Base-by-base conservation (phyloP, 2,797 vertebrate genomes). In the Bradypodion pumilum region DNA sequence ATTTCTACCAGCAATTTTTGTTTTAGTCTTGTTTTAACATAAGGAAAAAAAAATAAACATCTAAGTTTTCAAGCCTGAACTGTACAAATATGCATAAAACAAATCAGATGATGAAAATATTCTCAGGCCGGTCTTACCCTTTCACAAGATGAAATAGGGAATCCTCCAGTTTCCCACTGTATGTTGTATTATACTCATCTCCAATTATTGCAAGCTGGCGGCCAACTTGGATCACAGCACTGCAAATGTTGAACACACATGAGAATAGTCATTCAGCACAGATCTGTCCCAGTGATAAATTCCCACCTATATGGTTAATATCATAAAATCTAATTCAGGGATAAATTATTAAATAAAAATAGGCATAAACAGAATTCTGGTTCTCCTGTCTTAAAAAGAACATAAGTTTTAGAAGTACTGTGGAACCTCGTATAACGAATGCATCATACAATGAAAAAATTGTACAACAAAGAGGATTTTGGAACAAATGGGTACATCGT, bases 151-250 rank as follows among this genome's bases (percentile, higher is more conserved):
- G 88, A 49, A 91, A 86, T 85, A 94, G 87, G 0, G 86, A 81
- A 8, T 90, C 90, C 66, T 91, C 87, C 82, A 86, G 42, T 78
- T 89, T 90, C 76, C 88, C 81, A 60, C 77, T 89, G 85, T 94
- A 91, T 16, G 76, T 90, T 85, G 89, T 92, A 87, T 97, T 94
- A 88, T 97, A 87, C 78, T 97, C 96, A 60, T 99, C 98, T 32
- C 98, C 98, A 0, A 99, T 98, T 37, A 92, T 87, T 46, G 98
- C 98, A 94, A 99, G 93, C 91, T 97, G 97, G 25, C 42, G 95
- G 75, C 97, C 98, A 83, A 98, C 86, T 60, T 89, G 93, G 84
- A 82, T 91, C 1, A 92, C 87, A 49, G 94, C 95, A 70, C 97
- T 95, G 92, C 77, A 88, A 84, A 42, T 72, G 35, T 19, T 52